Percentiles rank a stretch among this genome's conserved stretches.
These are phyloP conservation scores for Norana najaformis DNA, from an alignment of 2,888 invertebrate species.

Conservation along the genomic window DNA sequence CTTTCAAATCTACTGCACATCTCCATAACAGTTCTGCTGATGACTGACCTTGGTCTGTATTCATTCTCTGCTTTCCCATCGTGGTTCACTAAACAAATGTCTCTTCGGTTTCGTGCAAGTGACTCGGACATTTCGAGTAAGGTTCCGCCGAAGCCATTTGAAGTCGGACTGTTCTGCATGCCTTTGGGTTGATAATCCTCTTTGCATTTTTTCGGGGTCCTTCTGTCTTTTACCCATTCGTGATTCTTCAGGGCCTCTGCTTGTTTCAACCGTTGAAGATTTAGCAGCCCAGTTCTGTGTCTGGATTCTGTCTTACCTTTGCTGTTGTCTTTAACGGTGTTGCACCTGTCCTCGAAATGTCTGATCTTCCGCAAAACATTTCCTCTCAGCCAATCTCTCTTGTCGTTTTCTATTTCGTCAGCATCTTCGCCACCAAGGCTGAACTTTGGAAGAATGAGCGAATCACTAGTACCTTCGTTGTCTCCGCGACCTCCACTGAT, in stretches of 20 bases:
- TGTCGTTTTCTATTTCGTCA: neutral
- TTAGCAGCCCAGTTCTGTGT: neutral
- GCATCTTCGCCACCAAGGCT: neutral
- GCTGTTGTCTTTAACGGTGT: neutral
- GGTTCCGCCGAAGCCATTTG: neutral
- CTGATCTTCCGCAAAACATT: slow-evolving; percentile 18
- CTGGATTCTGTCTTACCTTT: neutral
- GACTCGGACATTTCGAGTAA: neutral
- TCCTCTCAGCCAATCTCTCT: neutral
- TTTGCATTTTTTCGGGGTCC: neutral
- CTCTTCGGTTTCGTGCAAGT: neutral
- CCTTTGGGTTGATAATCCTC: neutral
- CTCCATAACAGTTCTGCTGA: neutral
- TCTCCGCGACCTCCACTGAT: neutral
- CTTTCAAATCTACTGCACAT: neutral
- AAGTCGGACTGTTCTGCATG: neutral
- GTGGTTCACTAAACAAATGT: neutral
- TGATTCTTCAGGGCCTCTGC: neutral
- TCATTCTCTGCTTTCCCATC: neutral
- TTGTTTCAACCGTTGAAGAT: neutral
- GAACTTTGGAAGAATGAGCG: neutral
- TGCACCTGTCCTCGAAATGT: neutral
- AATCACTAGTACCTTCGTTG: neutral
- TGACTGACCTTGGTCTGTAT: neutral
- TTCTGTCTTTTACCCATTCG: neutral